Percentiles rank a stretch among this genome's conserved stretches.
Conservation (phyloP, 2,888 invertebrate species). For the Metacarcinus magister region DNA sequence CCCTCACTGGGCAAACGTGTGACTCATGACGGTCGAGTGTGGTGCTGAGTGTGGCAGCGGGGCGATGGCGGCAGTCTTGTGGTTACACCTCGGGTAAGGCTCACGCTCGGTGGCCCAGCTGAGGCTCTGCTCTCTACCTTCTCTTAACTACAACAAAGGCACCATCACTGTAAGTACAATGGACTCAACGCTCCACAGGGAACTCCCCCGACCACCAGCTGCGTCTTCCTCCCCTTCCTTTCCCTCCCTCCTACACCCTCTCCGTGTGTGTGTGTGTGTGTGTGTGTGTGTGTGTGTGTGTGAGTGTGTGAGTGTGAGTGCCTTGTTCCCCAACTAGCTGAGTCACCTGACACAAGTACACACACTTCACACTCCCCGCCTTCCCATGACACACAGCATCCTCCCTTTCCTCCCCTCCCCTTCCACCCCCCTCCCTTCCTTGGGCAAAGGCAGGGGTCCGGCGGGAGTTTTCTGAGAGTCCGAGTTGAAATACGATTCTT, state of each 20-base stretch:
- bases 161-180: constrained; percentile 82
- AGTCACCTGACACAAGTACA: constrained; percentile 42
- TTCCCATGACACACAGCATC: neutral
- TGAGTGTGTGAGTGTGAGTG: constrained; percentile 10
- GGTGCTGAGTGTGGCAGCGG: constrained; percentile 73
- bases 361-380: neutral
- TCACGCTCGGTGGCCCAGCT: constrained; percentile 78
- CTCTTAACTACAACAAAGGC: constrained; percentile 80
- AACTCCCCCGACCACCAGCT: constrained; percentile 72
- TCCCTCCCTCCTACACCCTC: neutral
- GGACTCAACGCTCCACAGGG: constrained; percentile 69
- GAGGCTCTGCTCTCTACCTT: constrained; percentile 81
- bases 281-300: constrained; percentile 45
- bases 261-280: constrained; percentile 44
- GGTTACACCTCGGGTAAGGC: constrained; percentile 81
- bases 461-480: constrained; percentile 68
- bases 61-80: constrained; percentile 79
- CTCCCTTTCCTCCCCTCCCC: neutral
- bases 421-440: neutral
- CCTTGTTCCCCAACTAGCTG: constrained; percentile 47
- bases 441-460: constrained; percentile 26
- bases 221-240: neutral
- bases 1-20: neutral
- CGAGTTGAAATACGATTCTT: constrained; percentile 77
- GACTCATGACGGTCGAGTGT: constrained; percentile 11